Conservation (phyloP, 1,140 invertebrate genomes). For the Zaprionus taronus region DNA sequence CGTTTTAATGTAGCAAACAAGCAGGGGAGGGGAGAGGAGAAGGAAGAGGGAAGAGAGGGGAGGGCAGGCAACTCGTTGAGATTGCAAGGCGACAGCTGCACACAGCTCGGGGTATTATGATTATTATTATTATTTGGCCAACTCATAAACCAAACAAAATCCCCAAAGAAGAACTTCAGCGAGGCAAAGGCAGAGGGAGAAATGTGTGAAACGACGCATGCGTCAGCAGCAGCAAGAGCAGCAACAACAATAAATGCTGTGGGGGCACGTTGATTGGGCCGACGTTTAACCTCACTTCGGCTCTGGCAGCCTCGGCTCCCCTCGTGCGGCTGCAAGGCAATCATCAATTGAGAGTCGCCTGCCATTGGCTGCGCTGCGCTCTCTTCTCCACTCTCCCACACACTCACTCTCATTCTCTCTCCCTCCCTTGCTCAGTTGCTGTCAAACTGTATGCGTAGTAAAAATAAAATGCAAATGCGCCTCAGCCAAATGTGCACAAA, state of each 20-base stretch:
- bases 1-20: constrained; percentile 39
- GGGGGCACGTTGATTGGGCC: constrained; percentile 79
- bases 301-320: constrained; percentile 8
- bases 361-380: constrained; percentile 61
- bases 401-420: no score
- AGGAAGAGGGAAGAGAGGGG: neutral
- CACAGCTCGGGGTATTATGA: constrained; percentile 29
- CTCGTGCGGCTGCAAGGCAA: constrained; percentile 32
- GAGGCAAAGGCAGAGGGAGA: constrained; percentile 16
- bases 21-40: neutral
- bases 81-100: constrained; percentile 66
- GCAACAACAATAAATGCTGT: constrained; percentile 45
- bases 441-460: constrained; percentile 35
- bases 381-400: neutral
- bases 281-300: constrained; percentile 66
- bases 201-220: constrained; percentile 53
- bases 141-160: constrained; percentile 75
- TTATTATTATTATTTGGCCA: constrained; percentile 71
- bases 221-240: constrained; percentile 52
- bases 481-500: constrained; percentile 74
- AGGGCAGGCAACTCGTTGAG: constrained; percentile 41
- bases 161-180: neutral
- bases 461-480: constrained; percentile 64
- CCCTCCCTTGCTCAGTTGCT: constrained; percentile 12
- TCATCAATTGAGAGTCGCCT: constrained; percentile 43